Conservation (phyloP, 1,140 invertebrate genomes). For the Drosophila murphyi region DNA sequence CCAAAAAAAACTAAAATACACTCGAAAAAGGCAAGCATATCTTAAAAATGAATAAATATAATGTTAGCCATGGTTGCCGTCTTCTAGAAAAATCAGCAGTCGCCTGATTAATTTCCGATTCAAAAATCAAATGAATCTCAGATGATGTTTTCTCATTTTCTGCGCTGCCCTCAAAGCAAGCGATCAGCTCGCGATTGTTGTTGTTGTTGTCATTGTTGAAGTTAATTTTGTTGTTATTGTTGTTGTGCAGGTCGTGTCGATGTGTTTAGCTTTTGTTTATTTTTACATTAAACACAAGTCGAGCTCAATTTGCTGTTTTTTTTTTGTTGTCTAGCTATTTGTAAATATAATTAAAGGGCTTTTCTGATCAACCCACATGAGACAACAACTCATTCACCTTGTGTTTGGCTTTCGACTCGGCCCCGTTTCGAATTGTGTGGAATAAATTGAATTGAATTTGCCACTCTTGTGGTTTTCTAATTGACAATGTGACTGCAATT, state of each 20-base stretch:
- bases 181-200: no score
- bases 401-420: not conserved
- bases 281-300: constrained; percentile 5
- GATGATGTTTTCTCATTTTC: no score
- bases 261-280: constrained; percentile 9
- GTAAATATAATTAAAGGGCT: constrained; percentile 15
- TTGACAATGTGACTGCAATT: constrained; percentile 16
- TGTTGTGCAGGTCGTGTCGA: constrained; percentile 32
- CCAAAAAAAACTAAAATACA: no score
- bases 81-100: no score
- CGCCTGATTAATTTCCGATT: no score
- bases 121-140: no score
- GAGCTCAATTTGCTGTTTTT: constrained; percentile 3
- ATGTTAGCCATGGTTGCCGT: no score
- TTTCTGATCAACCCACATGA: constrained; percentile 9
- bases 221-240: constrained; percentile 12
- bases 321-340: not conserved
- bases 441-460: constrained; percentile 27
- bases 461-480: constrained; percentile 6
- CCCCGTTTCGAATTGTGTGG: constrained; percentile 3
- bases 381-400: constrained; percentile 18
- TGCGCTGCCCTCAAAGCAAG: no score
- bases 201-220: not conserved
- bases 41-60: no score
- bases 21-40: no score